These are phyloP conservation scores for Diceros bicornis DNA, from an alignment of 2,797 vertebrate genomes.

Conservation along the genomic window DNA sequence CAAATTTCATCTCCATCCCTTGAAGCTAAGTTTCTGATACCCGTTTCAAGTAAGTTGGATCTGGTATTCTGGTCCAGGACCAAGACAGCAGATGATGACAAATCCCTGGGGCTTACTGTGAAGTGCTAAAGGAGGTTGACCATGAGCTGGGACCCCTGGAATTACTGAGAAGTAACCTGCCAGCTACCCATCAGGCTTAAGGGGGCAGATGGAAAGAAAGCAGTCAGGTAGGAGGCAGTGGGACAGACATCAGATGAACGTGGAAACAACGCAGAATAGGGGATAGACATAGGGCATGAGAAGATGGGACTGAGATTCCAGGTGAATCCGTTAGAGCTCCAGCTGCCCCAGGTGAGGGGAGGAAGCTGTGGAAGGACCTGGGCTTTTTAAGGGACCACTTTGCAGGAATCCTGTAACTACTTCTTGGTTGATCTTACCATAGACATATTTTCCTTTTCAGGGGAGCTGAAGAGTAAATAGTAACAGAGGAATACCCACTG, in stretches of 20 bases:
- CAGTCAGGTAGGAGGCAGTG: background rate
- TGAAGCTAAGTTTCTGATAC: background rate
- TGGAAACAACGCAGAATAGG: background rate
- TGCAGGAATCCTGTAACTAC: background rate
- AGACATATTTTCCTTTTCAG: background rate
- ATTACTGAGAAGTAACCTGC: background rate
- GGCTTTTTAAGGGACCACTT: background rate
- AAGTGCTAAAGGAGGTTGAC: background rate
- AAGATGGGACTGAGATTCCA: background rate
- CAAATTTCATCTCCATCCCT: too few relatives aligned
- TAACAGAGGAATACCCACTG: background rate
- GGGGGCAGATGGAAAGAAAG: background rate
- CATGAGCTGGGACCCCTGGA: background rate
- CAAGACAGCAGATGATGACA: background rate
- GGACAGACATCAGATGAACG: background rate
- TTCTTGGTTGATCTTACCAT: too few relatives aligned
- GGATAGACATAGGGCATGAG: too few relatives aligned
- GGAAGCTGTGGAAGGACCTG: fast-evolving
- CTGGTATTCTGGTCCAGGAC: background rate
- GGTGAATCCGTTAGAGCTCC: background rate
- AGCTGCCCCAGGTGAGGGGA: background rate
- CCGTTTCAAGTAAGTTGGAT: background rate
- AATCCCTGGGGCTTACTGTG: background rate
- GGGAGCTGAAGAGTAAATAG: background rate
- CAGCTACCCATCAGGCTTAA: background rate